Evolutionary conservation across 2,113 vertebrate genomes (phyloP).

Genomic region (Origma solitaria): DNA sequence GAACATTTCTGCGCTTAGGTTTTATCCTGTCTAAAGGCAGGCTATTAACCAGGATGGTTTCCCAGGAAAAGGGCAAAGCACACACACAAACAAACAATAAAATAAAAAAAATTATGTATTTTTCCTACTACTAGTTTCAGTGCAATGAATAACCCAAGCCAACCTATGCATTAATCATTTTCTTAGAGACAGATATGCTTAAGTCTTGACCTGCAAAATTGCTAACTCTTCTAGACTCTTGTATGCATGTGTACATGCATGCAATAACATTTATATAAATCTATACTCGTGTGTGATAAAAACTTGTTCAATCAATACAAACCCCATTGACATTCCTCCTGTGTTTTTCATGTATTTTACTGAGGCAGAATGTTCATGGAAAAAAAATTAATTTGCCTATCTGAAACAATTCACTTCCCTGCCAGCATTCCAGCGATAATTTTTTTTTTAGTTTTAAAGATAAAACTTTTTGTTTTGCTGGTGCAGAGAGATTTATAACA

Average conservation of each 20-base stretch:
- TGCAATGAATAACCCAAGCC: background rate
- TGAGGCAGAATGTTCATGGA: background rate
- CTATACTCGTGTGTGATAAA: background rate
- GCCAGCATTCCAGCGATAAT: background rate
- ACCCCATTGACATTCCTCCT: background rate
- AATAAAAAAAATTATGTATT: no score
- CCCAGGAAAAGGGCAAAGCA: background rate
- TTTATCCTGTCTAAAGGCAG: background rate
- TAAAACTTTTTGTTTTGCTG: background rate
- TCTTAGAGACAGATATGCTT: background rate
- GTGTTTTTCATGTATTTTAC: background rate
- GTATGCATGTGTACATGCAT: background rate
- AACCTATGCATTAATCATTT: background rate
- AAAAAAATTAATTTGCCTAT: background rate
- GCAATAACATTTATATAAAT: background rate
- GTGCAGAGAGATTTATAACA: background rate
- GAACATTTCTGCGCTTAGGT: background rate
- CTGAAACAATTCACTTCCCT: background rate
- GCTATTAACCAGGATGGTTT: background rate
- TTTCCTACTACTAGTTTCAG: background rate
- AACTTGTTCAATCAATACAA: background rate
- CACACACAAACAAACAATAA: background rate
- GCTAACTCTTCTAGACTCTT: background rate
- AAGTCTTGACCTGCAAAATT: background rate
- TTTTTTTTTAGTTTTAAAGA: background rate